Evolutionary conservation across 2,888 invertebrate genomes (phyloP).

Genomic region (Cotesia congregata): DNA sequence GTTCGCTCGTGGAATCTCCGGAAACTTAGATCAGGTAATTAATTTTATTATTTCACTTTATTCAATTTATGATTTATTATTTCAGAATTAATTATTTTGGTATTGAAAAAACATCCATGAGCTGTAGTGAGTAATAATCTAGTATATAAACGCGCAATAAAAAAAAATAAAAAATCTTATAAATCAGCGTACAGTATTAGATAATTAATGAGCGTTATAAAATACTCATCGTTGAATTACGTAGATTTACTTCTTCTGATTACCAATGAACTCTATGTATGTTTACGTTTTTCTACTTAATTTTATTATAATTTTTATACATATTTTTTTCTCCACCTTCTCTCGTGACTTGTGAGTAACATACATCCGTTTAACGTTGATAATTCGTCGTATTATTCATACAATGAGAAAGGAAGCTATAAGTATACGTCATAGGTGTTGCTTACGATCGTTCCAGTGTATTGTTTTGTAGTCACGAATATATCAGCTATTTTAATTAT

Average conservation of each 20-base stretch:
- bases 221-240: not conserved
- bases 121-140: not conserved
- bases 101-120: conserved; percentile 9
- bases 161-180: not conserved
- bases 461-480: conserved; percentile 15
- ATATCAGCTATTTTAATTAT: not conserved
- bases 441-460: conserved; percentile 1
- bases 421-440: conserved; percentile 30
- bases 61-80: not conserved
- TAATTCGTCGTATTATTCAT: conserved; percentile 58
- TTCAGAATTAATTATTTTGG: not conserved
- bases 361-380: conserved; percentile 49
- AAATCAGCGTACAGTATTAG: not conserved
- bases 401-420: conserved; percentile 50
- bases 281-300: not conserved
- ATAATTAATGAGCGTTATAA: not conserved
- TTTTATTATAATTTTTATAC: not conserved
- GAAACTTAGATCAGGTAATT: conserved; percentile 76
- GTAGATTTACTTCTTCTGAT: not conserved
- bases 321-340: conserved; percentile 10
- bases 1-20: conserved; percentile 74
- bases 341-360: conserved; percentile 17
- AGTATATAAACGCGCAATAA: not conserved
- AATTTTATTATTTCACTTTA: not conserved
- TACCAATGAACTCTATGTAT: not conserved